phyloP scores from a whole-genome alignment of 2,888 invertebrate genomes.

The Cyclophora punctaria region DNA sequence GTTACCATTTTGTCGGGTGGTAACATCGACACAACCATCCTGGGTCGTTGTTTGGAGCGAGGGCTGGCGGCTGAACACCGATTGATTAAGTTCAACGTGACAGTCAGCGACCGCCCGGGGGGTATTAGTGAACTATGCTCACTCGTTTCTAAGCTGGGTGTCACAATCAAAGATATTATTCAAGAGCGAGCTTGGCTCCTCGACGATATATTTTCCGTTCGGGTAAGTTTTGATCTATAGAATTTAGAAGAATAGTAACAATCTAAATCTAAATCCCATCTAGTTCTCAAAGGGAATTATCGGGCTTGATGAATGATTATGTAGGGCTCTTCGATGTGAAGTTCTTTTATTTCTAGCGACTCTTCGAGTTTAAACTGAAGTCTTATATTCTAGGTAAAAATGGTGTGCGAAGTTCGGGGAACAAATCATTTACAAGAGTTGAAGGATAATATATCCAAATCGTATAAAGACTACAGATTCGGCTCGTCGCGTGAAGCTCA shows the following conservation, averaged over 20 bases:
- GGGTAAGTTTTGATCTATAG: conserved; percentile 29
- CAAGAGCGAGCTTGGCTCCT: conserved; percentile 97
- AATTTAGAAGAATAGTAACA: too few species aligned
- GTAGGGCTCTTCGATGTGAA: not conserved
- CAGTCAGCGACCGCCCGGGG: conserved; percentile 90
- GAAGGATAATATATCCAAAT: conserved; percentile 11
- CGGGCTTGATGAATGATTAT: too few species aligned
- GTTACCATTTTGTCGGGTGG: conserved; percentile 90
- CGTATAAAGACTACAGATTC: too few species aligned
- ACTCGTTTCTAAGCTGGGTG: conserved; percentile 83
- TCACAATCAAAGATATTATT: conserved; percentile 95
- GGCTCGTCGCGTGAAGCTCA: too few species aligned
- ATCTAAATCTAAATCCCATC: too few species aligned
- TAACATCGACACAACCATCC: conserved; percentile 93
- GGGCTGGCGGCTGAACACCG: conserved; percentile 91
- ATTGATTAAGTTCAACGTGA: conserved; percentile 74
- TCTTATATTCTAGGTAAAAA: conserved; percentile 79
- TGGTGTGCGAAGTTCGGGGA: conserved; percentile 92
- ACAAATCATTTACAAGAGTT: conserved; percentile 79
- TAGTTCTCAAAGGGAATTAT: too few species aligned
- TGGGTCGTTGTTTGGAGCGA: conserved; percentile 90
- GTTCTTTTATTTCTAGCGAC: not conserved
- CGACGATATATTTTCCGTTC: conserved; percentile 85
- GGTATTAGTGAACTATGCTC: conserved; percentile 90
- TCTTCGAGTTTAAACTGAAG: too few species aligned